A percentile compares a stretch with the other conserved stretches of the same genome.
phyloP scores from a whole-genome alignment of 2,888 invertebrate species.

The Drosophila colorata region DNA sequence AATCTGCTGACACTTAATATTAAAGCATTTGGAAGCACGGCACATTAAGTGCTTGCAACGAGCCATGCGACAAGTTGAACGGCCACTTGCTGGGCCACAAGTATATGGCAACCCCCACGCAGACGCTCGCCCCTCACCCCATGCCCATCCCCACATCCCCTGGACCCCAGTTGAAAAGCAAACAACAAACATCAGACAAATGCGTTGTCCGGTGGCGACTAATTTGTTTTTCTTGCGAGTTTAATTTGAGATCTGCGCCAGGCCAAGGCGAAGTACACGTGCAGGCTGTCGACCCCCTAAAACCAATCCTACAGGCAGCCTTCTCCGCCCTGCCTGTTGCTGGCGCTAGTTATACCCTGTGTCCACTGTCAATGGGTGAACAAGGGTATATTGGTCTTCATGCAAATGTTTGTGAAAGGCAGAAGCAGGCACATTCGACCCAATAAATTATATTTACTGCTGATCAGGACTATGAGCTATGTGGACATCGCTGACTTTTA shows the following conservation, averaged over 20 bases:
- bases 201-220: conserved; percentile 74
- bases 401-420: no score
- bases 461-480: no score
- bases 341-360: conserved; percentile 18
- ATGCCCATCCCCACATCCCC: background rate
- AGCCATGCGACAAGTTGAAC: conserved; percentile 55
- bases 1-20: conserved; percentile 48
- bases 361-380: background rate
- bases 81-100: conserved; percentile 12
- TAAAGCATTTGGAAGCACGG: conserved; percentile 54
- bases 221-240: conserved; percentile 79
- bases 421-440: no score
- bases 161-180: conserved; percentile 18
- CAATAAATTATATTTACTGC: no score
- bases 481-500: no score
- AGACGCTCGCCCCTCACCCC: background rate
- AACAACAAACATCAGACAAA: conserved; percentile 68
- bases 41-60: conserved; percentile 54
- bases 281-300: conserved; percentile 7
- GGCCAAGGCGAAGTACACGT: conserved; percentile 29
- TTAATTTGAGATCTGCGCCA: conserved; percentile 71
- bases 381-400: no score
- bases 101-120: background rate
- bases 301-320: background rate
- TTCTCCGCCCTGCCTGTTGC: background rate